Percentiles rank a stretch among this genome's conserved stretches.
These are phyloP conservation scores for Lepisosteus osseus DNA, from an alignment of 2,113 vertebrate species.

Conservation along the genomic window DNA sequence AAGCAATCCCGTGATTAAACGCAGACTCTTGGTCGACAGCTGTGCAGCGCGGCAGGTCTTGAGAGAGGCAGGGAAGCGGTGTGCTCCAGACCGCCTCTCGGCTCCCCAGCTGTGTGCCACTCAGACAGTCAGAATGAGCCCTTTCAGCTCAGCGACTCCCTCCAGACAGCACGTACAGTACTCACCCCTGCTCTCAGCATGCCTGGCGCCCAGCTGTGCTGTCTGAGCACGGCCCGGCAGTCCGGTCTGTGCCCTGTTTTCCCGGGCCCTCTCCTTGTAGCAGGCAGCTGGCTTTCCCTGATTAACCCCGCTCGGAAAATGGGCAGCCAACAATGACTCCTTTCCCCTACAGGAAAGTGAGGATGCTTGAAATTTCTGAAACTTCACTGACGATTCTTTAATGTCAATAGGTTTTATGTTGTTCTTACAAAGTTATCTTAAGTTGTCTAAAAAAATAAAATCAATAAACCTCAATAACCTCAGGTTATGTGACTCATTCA, in stretches of 20 bases:
- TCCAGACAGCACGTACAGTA: neutral
- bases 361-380: no score
- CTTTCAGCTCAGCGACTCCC: neutral
- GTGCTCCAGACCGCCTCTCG: neutral
- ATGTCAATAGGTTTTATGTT: no score
- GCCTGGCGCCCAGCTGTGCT: neutral
- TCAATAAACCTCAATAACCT: neutral
- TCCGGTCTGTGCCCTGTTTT: neutral
- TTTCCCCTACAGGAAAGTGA: no score
- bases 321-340: no score
- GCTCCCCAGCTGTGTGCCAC: neutral
- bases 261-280: neutral
- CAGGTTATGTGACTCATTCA: neutral
- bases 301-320: no score
- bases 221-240: neutral
- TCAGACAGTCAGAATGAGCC: neutral
- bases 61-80: neutral
- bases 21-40: neutral
- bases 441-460: neutral
- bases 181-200: neutral
- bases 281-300: neutral
- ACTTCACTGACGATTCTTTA: no score
- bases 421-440: no score
- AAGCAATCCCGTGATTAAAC: neutral
- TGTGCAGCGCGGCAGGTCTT: neutral